A percentile compares a stretch with the other conserved stretches of the same genome.
Evolutionary conservation across 1,140 invertebrate species (phyloP).

Genomic region (Zaprionus africanus): DNA sequence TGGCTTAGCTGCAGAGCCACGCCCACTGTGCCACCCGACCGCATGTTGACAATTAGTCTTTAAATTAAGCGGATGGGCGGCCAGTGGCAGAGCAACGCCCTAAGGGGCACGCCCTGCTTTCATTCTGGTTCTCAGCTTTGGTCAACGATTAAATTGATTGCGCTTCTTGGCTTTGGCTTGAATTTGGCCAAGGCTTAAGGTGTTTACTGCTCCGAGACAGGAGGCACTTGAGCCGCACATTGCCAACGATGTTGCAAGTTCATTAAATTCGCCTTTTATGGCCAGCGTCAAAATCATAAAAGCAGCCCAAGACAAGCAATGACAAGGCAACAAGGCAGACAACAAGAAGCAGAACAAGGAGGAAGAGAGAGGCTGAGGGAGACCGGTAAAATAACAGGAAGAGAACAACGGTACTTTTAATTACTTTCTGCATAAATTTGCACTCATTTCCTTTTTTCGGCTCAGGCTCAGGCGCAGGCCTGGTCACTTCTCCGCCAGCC

Average conservation of each 20-base stretch:
- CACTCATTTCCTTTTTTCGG: slow-evolving; percentile 60
- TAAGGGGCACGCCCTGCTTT: slow-evolving; percentile 3
- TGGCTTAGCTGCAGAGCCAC: slow-evolving; percentile 18
- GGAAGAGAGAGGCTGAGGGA: neutral
- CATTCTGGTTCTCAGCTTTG: slow-evolving; percentile 1
- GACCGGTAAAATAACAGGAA: slow-evolving; percentile 47
- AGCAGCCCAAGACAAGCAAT: slow-evolving; percentile 47
- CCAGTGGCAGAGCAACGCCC: neutral
- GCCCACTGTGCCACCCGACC: slow-evolving; percentile 31
- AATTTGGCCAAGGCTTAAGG: slow-evolving; percentile 45
- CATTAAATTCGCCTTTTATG: slow-evolving; percentile 76
- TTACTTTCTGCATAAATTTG: slow-evolving; percentile 81
- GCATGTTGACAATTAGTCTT: slow-evolving; percentile 76
- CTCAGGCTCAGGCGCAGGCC: neutral
- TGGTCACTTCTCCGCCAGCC: slow-evolving; percentile 22
- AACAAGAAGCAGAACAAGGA: neutral
- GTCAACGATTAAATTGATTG: slow-evolving; percentile 60
- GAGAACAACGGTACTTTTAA: slow-evolving; percentile 71
- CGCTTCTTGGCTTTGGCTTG: slow-evolving; percentile 42
- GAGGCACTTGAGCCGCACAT: slow-evolving; percentile 4
- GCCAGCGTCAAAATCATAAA: slow-evolving; percentile 65
- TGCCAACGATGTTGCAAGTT: slow-evolving; percentile 58
- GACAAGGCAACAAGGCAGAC: neutral
- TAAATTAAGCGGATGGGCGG: slow-evolving; percentile 65
- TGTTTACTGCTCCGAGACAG: slow-evolving; percentile 44